A percentile compares a stretch with the other conserved stretches of the same genome.
Conservation (phyloP, 2,113 vertebrate species). For the Austrofundulus limnaeus region DNA sequence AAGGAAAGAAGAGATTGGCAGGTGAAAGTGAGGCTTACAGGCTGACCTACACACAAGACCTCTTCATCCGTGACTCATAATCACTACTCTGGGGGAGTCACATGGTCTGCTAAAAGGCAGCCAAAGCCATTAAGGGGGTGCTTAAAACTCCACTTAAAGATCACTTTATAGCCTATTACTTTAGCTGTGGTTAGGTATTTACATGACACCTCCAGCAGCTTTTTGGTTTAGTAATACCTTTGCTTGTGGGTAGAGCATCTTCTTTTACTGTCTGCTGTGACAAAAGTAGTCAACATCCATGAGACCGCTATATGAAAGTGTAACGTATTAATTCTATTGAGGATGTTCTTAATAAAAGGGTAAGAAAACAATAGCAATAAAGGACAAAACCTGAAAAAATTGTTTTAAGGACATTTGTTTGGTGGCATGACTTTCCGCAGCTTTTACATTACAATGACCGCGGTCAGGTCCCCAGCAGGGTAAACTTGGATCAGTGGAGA, state of each 20-base stretch:
- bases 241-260: slow-evolving; percentile 86
- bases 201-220: slow-evolving; percentile 98
- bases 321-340: slow-evolving; percentile 13
- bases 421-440: slow-evolving; percentile 71
- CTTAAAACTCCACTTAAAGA: slow-evolving; percentile 99
- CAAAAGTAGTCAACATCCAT: slow-evolving; percentile 80
- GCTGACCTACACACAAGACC: slow-evolving; percentile 96
- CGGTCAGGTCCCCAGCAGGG: slow-evolving; percentile 78
- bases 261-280: slow-evolving; percentile 82
- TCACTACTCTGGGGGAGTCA: slow-evolving; percentile 98
- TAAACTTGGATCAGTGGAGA: slow-evolving; percentile 89
- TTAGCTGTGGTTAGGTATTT: slow-evolving; percentile 99
- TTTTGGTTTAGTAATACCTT: slow-evolving; percentile 94
- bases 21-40: slow-evolving; percentile 96
- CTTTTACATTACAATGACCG: slow-evolving; percentile 66
- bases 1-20: slow-evolving; percentile 95
- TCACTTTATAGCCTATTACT: slow-evolving; percentile 99
- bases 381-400: not conserved
- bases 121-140: slow-evolving; percentile 98
- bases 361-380: slow-evolving; percentile 6
- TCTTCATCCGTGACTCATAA: slow-evolving; percentile 99
- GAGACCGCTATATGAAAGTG: slow-evolving; percentile 33
- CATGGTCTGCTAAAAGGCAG: slow-evolving; percentile 97
- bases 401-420: slow-evolving; percentile 53
- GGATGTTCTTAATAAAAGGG: slow-evolving; percentile 2